phyloP scores from a whole-genome alignment of 2,113 vertebrate genomes.

The Electrona antarctica region DNA sequence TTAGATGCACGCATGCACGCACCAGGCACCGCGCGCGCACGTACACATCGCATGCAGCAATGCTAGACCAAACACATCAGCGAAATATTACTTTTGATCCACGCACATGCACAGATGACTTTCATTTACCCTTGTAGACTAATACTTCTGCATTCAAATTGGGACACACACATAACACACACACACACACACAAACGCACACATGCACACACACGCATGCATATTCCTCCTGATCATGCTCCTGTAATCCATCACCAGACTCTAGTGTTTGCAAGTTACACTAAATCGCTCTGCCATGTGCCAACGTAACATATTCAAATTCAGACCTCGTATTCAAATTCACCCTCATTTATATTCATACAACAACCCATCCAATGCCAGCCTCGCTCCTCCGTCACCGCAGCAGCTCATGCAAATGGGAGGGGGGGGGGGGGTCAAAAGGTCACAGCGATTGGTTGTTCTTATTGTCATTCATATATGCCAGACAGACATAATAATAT shows the following conservation, averaged over 20 bases:
- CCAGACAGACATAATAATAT: conserved; percentile 56
- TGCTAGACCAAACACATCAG: conserved; percentile 11
- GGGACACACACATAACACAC: neutral
- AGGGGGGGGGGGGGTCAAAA: conserved; percentile 30
- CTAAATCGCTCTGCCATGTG: conserved; percentile 26
- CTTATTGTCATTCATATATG: conserved; percentile 53
- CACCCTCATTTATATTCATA: conserved; percentile 63
- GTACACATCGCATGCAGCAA: neutral
- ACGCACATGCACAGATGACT: conserved; percentile 16
- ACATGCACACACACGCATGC: too few species aligned
- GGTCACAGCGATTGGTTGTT: conserved; percentile 45
- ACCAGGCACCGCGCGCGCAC: conserved; percentile 6
- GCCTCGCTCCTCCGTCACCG: conserved; percentile 42
- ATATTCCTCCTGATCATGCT: conserved; percentile 21
- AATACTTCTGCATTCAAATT: neutral
- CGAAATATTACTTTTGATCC: conserved; percentile 8
- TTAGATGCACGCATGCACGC: neutral
- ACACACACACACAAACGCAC: neutral
- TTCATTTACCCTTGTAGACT: conserved; percentile 35
- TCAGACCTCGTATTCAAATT: conserved; percentile 60
- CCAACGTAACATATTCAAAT: conserved; percentile 51
- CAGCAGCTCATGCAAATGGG: conserved; percentile 60
- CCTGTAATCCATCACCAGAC: conserved; percentile 48
- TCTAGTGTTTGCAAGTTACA: conserved; percentile 46
- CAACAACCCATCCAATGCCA: conserved; percentile 39